A percentile compares a stretch with the other conserved stretches of the same genome.
phyloP scores from a whole-genome alignment of 2,113 vertebrate genomes.

The Pygoscelis antarcticus region DNA sequence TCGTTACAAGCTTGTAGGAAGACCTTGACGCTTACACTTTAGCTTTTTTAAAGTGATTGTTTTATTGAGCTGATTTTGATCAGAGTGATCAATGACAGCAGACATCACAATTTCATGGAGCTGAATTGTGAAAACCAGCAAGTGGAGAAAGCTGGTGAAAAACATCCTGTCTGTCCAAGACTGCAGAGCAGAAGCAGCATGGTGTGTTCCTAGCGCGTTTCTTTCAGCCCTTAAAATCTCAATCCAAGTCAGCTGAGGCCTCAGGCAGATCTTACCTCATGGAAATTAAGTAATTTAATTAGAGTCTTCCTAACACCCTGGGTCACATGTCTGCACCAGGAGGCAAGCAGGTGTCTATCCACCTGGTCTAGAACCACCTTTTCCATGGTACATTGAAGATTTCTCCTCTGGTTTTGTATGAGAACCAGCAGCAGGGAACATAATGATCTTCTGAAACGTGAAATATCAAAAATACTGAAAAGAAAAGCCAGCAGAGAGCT shows the following conservation, averaged over 20 bases:
- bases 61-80: neutral
- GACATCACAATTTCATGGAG: neutral
- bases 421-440: neutral
- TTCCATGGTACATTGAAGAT: neutral
- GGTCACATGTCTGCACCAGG: neutral
- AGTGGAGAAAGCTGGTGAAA: neutral
- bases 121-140: neutral
- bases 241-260: neutral
- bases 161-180: neutral
- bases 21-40: neutral
- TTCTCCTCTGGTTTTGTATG: neutral
- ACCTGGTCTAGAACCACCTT: neutral
- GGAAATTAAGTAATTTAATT: neutral
- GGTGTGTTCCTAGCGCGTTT: fast-evolving
- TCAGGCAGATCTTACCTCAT: neutral
- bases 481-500: neutral
- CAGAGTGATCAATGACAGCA: too few relatives aligned
- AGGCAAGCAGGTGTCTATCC: neutral
- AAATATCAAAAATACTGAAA: neutral
- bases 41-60: neutral
- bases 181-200: neutral
- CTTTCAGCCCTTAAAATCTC: neutral
- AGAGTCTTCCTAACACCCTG: fast-evolving
- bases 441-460: neutral
- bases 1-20: neutral